A percentile compares a stretch with the other conserved stretches of the same genome.
phyloP scores from a whole-genome alignment of 2,113 vertebrate species.

The Apteryx owenii region DNA sequence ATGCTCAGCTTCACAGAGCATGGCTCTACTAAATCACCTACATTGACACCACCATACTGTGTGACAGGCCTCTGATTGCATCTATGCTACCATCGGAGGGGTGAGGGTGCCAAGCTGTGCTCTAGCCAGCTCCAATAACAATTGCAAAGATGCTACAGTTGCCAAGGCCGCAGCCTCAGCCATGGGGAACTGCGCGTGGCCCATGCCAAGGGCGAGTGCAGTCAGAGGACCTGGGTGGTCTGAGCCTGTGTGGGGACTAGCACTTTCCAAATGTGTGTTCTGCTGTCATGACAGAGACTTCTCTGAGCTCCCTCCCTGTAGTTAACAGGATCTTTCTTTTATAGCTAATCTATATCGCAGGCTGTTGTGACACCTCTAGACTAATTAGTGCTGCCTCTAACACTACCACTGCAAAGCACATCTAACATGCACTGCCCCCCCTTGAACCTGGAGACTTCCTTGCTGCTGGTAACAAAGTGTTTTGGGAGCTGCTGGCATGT shows the following conservation, averaged over 20 bases:
- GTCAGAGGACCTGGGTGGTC: accelerated
- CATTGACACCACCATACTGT: accelerated
- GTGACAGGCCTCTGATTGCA: not conserved
- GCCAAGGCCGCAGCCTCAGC: not conserved
- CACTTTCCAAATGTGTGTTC: not conserved
- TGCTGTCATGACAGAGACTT: not conserved
- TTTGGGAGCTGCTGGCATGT: not conserved
- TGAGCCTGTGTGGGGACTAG: accelerated
- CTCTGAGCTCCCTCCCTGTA: not conserved
- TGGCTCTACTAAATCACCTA: no score
- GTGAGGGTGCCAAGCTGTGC: accelerated
- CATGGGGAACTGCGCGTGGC: not conserved
- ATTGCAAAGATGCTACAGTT: not conserved
- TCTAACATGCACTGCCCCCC: not conserved
- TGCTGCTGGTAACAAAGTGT: not conserved
- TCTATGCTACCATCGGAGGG: accelerated
- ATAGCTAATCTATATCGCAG: not conserved
- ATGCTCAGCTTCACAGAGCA: accelerated
- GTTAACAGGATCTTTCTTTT: not conserved
- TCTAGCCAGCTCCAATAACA: not conserved
- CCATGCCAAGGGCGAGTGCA: no score
- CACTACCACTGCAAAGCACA: not conserved
- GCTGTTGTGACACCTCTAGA: not conserved
- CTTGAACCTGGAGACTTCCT: not conserved
- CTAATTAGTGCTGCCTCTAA: accelerated